Base-by-base conservation (phyloP, 2,113 vertebrate genomes). In the Garra rufa region DNA sequence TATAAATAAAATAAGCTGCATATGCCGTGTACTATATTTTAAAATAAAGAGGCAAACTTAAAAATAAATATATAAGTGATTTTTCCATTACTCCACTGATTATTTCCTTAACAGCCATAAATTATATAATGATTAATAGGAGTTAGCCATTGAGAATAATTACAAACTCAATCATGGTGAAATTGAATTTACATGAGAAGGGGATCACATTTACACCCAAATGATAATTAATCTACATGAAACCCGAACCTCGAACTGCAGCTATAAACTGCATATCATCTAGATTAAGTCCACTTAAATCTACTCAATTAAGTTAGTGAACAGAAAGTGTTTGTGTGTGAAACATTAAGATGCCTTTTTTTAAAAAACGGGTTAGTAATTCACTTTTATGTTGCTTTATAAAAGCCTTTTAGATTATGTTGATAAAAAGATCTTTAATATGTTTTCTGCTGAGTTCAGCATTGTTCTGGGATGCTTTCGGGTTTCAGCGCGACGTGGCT, bases 21-120 rank as follows among this genome's bases (percentile, higher is more conserved):
- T 21, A 55, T 55, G 19, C 50, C 9, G 50, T 7, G 50, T 21
- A 55, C 17, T 19, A 19, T 21, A 55, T 7, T 21, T 55, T 19
- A 9, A 19, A 21, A 55, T 55, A 14, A 55, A 55, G 50, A 8
- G 19, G 59, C 24, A 63, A 63, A 61, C 61, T 65, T 26, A 5
- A 38, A 67, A 69, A 1, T 19, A 38, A 69, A 41, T 34, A 55
- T 21, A 21, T 4, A 19, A 41, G 30, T 69, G 65, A 69, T 38
- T 69, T 65, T 26, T 65, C 28, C 6, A 63, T 65, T 69, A 21
- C 8, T 19, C 41, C 34, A 69, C 5, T 21, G 65, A 41, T 21
- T 69, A 69, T 38, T 69, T 69, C 65, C 26, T 63, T 63, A 15
- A 63, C 26, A 69, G 65, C 65, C 34, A 41, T 69, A 38, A 21